Base-by-base conservation (phyloP, 2,888 invertebrate genomes). In the Branchinecta sandiegonensis region DNA sequence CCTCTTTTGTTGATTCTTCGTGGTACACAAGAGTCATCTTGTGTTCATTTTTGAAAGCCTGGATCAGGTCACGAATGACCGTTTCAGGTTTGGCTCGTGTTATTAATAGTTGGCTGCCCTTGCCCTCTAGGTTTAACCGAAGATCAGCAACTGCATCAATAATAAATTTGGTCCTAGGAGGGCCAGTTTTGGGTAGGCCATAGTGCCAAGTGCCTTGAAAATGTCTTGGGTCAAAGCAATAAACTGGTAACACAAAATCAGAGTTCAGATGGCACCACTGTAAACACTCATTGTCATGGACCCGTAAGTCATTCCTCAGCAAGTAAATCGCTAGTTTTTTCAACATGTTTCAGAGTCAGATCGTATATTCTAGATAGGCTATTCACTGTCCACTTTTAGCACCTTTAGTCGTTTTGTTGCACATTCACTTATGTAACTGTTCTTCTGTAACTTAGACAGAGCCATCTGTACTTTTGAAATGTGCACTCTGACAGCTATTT, bases 1-100 rank as follows among this genome's bases (percentile, higher is more conserved):
- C 73, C 67, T 73, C 73, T 65, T 71, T 72, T 3, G 73, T 72
- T 14, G 70, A 71, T 70, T 73, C 73, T 48, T 70, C 37, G 63
- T 72, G 73, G 56, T 67, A 71, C 14, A 72, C 71, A 6, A 73
- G 63, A 8, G 69, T 70, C 12, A 69, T 23, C 66, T 67, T 68
- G 13, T 14, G 46, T 37, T 68, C 69, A 50, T 76, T 74, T 23
- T 73, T 74, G 75, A 77, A 77, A 70, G 76, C 75, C 74, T 75
- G 71, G 65, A 77, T 72, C 8, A 77, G 70, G 8, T 72, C 72
- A 1, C 70, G 47, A 12, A 78, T 72, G 8, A 76, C 72, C 47
- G 74, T 73, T n/a, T 73, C 73, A 37, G 77, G 74, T 13, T 75
- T 71, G 3, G 76, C 77, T 56, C 72, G 71, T 63, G 76, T 75